phyloP scores from a whole-genome alignment of 2,888 invertebrate genomes.

The Tricholauxania praeusta region DNA sequence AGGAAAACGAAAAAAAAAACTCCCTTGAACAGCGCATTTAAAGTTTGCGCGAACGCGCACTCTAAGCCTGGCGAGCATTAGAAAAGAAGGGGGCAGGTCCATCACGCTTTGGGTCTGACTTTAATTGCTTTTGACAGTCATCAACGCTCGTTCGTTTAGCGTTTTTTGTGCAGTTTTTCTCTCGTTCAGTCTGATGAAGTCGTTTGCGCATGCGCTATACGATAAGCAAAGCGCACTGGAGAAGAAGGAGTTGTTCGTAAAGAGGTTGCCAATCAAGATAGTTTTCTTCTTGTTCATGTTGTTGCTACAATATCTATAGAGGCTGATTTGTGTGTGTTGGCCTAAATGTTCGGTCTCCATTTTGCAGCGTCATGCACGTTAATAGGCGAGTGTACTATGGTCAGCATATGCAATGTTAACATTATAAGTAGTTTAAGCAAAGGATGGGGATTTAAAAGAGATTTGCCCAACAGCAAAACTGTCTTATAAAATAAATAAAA shows the following conservation, averaged over 20 bases:
- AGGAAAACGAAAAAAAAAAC: too few species aligned
- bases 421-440: too few species aligned
- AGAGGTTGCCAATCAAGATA: slow-evolving; percentile 17
- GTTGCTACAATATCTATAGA: neutral
- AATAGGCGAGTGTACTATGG: neutral
- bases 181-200: slow-evolving; percentile 6
- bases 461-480: too few species aligned
- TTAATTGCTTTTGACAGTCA: slow-evolving; percentile 66
- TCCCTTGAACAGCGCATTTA: neutral
- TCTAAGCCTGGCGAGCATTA: neutral
- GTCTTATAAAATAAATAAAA: too few species aligned
- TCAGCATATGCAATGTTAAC: too few species aligned
- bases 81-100: slow-evolving; percentile 7
- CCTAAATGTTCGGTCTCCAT: neutral
- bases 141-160: slow-evolving; percentile 56
- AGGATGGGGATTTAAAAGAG: too few species aligned
- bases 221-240: neutral
- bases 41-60: too few species aligned
- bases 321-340: neutral
- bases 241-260: slow-evolving; percentile 11
- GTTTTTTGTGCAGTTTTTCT: slow-evolving; percentile 20
- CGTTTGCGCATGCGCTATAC: slow-evolving; percentile 3
- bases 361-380: slow-evolving; percentile 29
- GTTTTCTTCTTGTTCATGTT: neutral
- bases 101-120: slow-evolving; percentile 55